phyloP scores from a whole-genome alignment of 2,113 vertebrate genomes.

The Notothenia rossii region DNA sequence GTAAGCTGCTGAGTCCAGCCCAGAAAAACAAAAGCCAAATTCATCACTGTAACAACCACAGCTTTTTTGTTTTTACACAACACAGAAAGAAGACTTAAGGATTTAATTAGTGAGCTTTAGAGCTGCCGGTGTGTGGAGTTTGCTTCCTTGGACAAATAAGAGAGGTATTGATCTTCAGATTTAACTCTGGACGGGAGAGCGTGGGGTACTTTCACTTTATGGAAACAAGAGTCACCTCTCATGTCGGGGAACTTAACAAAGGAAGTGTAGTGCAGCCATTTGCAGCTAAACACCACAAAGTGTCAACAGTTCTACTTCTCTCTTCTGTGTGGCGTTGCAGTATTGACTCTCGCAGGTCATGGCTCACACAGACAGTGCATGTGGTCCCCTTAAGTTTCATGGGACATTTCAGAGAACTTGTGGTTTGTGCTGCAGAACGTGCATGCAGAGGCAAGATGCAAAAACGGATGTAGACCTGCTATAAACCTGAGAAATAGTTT shows the following conservation, averaged over 20 bases:
- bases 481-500: conserved; percentile 23
- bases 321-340: background rate
- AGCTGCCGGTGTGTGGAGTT: background rate
- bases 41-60: no score
- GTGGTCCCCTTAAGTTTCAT: background rate
- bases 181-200: no score
- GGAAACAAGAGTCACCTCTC: background rate
- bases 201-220: background rate
- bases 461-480: background rate
- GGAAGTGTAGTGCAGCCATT: background rate
- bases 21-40: no score
- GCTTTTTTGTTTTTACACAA: background rate
- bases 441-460: background rate
- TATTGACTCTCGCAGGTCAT: background rate
- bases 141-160: background rate
- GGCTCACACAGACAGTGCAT: background rate
- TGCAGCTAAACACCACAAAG: background rate
- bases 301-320: background rate
- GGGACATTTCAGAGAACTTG: conserved; percentile 5
- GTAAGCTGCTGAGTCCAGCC: no score
- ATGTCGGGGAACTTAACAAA: background rate
- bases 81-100: background rate
- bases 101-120: background rate
- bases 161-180: background rate
- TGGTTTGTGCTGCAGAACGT: background rate